Base-by-base conservation (phyloP, 2,797 vertebrate species). In the Acanthurus tractus region DNA sequence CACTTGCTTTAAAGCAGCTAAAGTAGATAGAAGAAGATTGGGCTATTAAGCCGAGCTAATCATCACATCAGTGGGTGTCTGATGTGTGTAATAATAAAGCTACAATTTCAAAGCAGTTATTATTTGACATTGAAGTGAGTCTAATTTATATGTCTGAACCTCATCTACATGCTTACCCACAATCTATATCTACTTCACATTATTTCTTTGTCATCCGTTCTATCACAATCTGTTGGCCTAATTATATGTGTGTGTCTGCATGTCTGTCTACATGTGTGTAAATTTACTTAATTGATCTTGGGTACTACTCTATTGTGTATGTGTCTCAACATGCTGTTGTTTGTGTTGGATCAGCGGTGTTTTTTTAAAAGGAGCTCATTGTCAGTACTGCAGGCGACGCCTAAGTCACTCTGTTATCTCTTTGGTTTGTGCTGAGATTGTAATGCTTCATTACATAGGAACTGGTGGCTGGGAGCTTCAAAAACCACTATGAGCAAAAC, bases 1-100 rank as follows among this genome's bases (percentile, higher is more conserved):
- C 46, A 49, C 48, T 38, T 78, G 69, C 57, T 76, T 74, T 63
- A 34, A 45, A 63, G 50, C 59, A 17, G 17, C 9, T 0, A 36
- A 57, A 25, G 54, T 63, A 44, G 13, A 42, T 63, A 18, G 29
- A 1, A 18, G 20, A 17, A 34, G 2, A 53, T 45, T 4, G 2
- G 17, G 22, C n/a, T 76, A 63, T 77, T 84, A 56, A 79, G 36
- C 38, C 38, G 75, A 69, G 52, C 23, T 63, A 55, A 50, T 49
- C 42, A 12, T 67, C 46, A 7, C 45, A 71, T 45, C 29, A 56
- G 56, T 15, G 29, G 46, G 52, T 70, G 56, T 34, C 64, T 34
- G 49, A 56, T 65, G 20, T 66, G 18, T 29, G 8, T 23, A 12
- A 56, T 49, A 55, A 63, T 54, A 69, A 59, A 36, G 34, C 49